Conservation (phyloP, 2,113 vertebrate species). For the Alectura lathami region DNA sequence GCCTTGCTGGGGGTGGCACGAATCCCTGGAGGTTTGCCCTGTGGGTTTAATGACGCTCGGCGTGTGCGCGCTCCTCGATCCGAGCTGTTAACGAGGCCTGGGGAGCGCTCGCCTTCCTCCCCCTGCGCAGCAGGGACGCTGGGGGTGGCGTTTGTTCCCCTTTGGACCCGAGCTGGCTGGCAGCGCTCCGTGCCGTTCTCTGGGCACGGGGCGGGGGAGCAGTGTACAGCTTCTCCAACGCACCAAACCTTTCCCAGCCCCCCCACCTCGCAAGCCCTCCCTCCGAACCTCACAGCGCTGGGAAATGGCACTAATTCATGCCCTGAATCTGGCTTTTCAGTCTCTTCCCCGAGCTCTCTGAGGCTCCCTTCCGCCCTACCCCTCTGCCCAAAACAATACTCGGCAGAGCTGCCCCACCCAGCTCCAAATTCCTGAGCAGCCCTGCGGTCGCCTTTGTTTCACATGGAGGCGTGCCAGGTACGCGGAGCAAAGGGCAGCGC, state of each 20-base stretch:
- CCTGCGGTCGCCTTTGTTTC: slow-evolving; percentile 58
- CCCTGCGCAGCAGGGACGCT: fast-evolving
- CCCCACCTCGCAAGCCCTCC: not conserved
- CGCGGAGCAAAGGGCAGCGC: slow-evolving; percentile 45
- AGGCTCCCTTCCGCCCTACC: slow-evolving; percentile 21
- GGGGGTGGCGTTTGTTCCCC: not conserved
- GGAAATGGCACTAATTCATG: not conserved
- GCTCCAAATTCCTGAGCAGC: slow-evolving; percentile 39
- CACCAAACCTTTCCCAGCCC: not conserved
- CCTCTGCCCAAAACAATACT: slow-evolving; percentile 41
- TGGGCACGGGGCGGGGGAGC: not conserved
- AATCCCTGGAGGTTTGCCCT: slow-evolving; percentile 6
- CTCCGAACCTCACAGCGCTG: not conserved
- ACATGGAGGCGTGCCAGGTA: slow-evolving; percentile 45
- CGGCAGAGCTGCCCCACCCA: slow-evolving; percentile 24
- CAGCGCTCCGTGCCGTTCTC: not conserved
- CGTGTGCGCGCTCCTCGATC: not conserved
- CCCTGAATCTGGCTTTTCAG: not conserved
- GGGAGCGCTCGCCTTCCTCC: not conserved
- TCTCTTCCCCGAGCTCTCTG: not conserved
- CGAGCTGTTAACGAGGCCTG: not conserved
- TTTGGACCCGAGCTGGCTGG: not conserved
- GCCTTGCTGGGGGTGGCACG: not conserved
- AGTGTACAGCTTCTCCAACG: not conserved
- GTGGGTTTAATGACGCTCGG: not conserved